A percentile compares a stretch with the other conserved stretches of the same genome.
Conservation (phyloP, 1,140 invertebrate genomes). For the Brachionus rotundiformis region DNA sequence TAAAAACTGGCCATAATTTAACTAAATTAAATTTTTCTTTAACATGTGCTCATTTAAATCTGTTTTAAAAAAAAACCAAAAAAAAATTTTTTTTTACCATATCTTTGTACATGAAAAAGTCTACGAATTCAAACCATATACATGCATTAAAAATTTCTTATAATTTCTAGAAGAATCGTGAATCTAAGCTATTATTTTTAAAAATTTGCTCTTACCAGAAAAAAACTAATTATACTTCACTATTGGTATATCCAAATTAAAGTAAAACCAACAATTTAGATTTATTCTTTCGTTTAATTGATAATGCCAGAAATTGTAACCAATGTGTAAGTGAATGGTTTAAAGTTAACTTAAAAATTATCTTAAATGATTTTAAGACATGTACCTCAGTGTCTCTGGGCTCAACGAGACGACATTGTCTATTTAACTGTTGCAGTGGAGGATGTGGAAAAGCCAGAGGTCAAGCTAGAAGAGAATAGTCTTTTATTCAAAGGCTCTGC, state of each 20-base stretch:
- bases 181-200: slow-evolving; percentile 3
- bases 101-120: background rate
- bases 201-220: background rate
- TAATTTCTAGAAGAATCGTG: slow-evolving; percentile 26
- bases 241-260: background rate
- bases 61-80: background rate
- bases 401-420: slow-evolving; percentile 77
- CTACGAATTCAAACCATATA: background rate
- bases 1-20: background rate
- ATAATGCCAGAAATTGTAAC: slow-evolving; percentile 47
- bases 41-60: background rate
- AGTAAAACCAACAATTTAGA: slow-evolving; percentile 17
- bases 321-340: slow-evolving; percentile 10
- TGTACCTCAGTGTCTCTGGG: slow-evolving; percentile 83
- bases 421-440: slow-evolving; percentile 85
- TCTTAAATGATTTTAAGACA: background rate
- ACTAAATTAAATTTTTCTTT: background rate
- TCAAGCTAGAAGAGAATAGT: slow-evolving; percentile 77
- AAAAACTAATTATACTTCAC: background rate
- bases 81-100: background rate
- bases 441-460: slow-evolving; percentile 80
- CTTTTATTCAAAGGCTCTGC: slow-evolving; percentile 73
- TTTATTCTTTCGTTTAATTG: background rate
- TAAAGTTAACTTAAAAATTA: background rate
- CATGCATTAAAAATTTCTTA: background rate